Conservation (phyloP, 2,797 vertebrate species). For the Furcifer pardalis region DNA sequence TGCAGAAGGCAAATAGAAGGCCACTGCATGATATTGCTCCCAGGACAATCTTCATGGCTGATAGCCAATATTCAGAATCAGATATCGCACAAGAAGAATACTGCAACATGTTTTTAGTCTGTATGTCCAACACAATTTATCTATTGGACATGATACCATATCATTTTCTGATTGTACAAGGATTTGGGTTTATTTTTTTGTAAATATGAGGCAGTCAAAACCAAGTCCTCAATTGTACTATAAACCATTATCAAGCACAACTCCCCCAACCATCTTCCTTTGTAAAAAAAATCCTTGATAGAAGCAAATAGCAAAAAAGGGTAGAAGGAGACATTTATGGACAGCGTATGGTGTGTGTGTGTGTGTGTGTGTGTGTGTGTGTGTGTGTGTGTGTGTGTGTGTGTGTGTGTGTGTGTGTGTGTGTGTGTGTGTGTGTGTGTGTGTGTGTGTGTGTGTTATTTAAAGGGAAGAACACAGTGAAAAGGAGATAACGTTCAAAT, state of each 20-base stretch:
- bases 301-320: neutral
- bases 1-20: too few species aligned
- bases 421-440: too few species aligned
- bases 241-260: neutral
- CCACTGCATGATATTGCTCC: too few species aligned
- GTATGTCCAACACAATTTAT: neutral
- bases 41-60: too few species aligned
- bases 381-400: too few species aligned
- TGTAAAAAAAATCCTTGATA: neutral
- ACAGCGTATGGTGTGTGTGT: neutral
- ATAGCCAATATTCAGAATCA: too few species aligned
- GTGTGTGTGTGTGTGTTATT: too few species aligned
- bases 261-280: neutral
- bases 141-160: neutral
- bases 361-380: too few species aligned
- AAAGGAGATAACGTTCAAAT: conserved; percentile 9
- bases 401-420: too few species aligned
- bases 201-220: neutral
- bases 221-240: neutral
- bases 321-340: conserved; percentile 8
- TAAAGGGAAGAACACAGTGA: neutral
- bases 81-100: too few species aligned
- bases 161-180: neutral
- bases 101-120: neutral
- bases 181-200: too few species aligned